Evolutionary conservation across 1,140 invertebrate species (phyloP), one percentile per base, ranked within the genome.

Genomic region (Steinernema feltiae): DNA sequence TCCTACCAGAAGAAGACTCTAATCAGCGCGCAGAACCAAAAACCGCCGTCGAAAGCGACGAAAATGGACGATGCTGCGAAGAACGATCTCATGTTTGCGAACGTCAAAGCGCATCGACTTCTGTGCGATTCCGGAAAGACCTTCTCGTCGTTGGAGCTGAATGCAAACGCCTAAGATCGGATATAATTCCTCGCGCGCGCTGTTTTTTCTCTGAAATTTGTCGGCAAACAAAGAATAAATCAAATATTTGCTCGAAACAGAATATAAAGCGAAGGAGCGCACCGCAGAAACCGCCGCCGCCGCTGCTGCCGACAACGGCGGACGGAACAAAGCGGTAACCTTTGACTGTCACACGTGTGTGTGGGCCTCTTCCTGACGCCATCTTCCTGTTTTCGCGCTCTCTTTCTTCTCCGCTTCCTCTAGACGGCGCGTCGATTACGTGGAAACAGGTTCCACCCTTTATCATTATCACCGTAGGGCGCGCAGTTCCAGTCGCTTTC

Each of bases 231-330:
- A 27, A 63, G 53, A 63, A 63, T 63, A 63, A 63, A 63, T 63
- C 53, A 63, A 63, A 63, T 63, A 63, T 63, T 63, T 63, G 53
- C 53, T 63, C 53, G 53, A 21, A 63, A 63, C 3, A 27, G 53
- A 15, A 27, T 63, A 63, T 63, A 63, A 63, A 63, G 53, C 7
- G n/a, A n/a, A n/a, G 41, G 41, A 46, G n/a, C 41, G n/a, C n/a
- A n/a, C n/a, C n/a, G n/a, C n/a, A n/a, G n/a, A n/a, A n/a, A n/a
- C n/a, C n/a, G n/a, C n/a, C n/a, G n/a, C n/a, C n/a, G n/a, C n/a
- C n/a, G n/a, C n/a, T n/a, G n/a, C n/a, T n/a, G n/a, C 41, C 7
- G 41, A n/a, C 7, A n/a, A 46, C 41, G 7, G 41, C 7, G 7
- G 41, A n/a, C 41, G 41, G 41, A 46, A 46, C 41, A 46, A n/a